These are phyloP conservation scores for Microctenopoma stevenorrisi DNA, from an alignment of 2,797 vertebrate genomes.

Conservation along the genomic window DNA sequence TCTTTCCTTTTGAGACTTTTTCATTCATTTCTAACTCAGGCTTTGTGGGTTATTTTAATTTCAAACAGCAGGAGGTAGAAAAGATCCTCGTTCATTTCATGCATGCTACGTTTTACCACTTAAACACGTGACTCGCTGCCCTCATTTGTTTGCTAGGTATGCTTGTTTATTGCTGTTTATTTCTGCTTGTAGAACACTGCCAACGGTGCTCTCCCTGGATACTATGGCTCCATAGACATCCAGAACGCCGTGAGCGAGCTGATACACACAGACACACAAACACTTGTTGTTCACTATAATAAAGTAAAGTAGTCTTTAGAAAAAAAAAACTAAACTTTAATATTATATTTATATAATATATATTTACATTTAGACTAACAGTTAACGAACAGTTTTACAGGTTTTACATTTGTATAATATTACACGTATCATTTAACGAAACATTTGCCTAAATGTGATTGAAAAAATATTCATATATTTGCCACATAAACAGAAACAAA, in stretches of 20 bases:
- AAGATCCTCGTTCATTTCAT: slow-evolving; percentile 14
- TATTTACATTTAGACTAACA: background rate
- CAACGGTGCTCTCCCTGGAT: slow-evolving; percentile 74
- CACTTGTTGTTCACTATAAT: background rate
- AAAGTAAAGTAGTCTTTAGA: too few species aligned
- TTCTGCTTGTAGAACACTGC: slow-evolving; percentile 76
- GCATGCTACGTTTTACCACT: slow-evolving; percentile 7
- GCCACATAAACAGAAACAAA: background rate
- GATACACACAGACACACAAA: slow-evolving; percentile 18
- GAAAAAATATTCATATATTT: too few species aligned
- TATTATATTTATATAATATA: too few species aligned
- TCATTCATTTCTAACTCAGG: background rate
- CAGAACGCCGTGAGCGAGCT: slow-evolving; percentile 76
- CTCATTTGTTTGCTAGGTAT: slow-evolving; percentile 50
- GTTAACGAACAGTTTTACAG: too few species aligned
- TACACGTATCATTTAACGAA: too few species aligned
- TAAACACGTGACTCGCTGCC: slow-evolving; percentile 14
- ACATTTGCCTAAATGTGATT: background rate
- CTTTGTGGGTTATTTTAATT: slow-evolving; percentile 13
- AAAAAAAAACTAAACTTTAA: too few species aligned
- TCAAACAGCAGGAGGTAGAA: slow-evolving; percentile 43
- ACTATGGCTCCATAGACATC: slow-evolving; percentile 80
- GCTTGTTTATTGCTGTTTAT: slow-evolving; percentile 57
- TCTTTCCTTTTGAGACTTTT: background rate
- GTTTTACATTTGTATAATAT: too few species aligned